Conservation (phyloP, 2,113 vertebrate genomes). For the Nannobrachium achirus region DNA sequence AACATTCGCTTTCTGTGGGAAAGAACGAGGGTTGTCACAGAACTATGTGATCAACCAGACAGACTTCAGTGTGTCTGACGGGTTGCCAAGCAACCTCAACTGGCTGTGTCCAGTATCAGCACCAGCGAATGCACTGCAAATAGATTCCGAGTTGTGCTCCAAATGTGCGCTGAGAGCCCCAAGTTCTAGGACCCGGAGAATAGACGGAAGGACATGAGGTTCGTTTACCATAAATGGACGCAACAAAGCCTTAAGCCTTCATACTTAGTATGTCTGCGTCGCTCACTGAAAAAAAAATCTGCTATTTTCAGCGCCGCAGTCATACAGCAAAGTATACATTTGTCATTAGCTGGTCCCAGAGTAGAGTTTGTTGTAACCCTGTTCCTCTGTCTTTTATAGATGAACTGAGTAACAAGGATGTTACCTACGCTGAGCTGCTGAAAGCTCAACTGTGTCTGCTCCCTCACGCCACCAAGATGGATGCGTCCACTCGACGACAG, state of each 20-base stretch:
- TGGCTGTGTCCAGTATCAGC: constrained; percentile 60
- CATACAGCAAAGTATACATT: too few species aligned
- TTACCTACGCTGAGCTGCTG: constrained; percentile 51
- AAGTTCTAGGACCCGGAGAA: constrained; percentile 6
- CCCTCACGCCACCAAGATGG: constrained; percentile 58
- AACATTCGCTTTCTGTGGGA: constrained; percentile 77
- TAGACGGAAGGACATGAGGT: constrained; percentile 3
- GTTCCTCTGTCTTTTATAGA: constrained; percentile 57
- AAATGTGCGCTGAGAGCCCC: constrained; percentile 6
- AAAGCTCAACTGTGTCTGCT: constrained; percentile 54
- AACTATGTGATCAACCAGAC: constrained; percentile 72
- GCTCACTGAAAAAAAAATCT: too few species aligned
- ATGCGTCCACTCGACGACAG: constrained; percentile 54
- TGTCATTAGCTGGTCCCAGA: too few species aligned
- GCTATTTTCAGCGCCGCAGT: too few species aligned
- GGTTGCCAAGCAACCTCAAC: constrained; percentile 62
- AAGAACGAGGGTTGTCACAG: constrained; percentile 68
- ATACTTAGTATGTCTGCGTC: too few species aligned
- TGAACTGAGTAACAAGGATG: constrained; percentile 63
- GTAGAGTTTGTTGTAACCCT: constrained; percentile 26
- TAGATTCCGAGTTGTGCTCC: constrained; percentile 39
- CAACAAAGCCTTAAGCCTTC: background rate
- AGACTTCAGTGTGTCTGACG: constrained; percentile 59
- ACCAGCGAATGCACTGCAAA: constrained; percentile 47
- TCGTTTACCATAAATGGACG: constrained; percentile 38